Evolutionary conservation across 2,113 vertebrate species (phyloP).

Genomic region (Macheiramphus alcinus): DNA sequence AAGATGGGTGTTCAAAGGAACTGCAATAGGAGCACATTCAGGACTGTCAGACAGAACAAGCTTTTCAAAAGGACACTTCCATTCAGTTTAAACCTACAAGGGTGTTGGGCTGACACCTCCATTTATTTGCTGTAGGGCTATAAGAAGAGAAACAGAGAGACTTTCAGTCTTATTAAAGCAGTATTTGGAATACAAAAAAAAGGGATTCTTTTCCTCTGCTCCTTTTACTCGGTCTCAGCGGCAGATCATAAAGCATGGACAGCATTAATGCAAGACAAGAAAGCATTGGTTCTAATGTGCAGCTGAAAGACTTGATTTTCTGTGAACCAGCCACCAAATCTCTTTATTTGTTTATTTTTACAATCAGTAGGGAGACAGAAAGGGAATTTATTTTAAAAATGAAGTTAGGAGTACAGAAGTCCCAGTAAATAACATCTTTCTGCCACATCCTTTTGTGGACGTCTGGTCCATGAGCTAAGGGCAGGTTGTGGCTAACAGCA

Average conservation of each 20-base stretch:
- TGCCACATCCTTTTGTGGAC: neutral
- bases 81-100: constrained; percentile 76
- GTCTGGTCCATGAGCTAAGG: neutral
- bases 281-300: neutral
- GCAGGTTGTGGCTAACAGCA: neutral
- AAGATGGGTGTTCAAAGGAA: constrained; percentile 60
- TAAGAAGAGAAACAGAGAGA: constrained; percentile 35
- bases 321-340: neutral
- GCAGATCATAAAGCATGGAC: neutral
- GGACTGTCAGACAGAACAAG: constrained; percentile 71
- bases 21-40: constrained; percentile 65
- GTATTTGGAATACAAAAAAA: constrained; percentile 39
- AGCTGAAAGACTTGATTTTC: neutral
- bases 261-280: neutral
- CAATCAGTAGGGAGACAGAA: neutral
- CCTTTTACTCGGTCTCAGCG: neutral
- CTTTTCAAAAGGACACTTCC: constrained; percentile 74
- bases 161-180: constrained; percentile 42
- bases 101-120: constrained; percentile 65
- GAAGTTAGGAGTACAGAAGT: neutral
- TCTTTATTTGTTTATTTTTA: neutral
- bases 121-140: constrained; percentile 69
- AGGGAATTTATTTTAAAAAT: neutral
- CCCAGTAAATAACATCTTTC: neutral
- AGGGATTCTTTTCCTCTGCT: neutral